phyloP scores from a whole-genome alignment of 1,140 invertebrate species.

The Pemphigus obesinymphae region DNA sequence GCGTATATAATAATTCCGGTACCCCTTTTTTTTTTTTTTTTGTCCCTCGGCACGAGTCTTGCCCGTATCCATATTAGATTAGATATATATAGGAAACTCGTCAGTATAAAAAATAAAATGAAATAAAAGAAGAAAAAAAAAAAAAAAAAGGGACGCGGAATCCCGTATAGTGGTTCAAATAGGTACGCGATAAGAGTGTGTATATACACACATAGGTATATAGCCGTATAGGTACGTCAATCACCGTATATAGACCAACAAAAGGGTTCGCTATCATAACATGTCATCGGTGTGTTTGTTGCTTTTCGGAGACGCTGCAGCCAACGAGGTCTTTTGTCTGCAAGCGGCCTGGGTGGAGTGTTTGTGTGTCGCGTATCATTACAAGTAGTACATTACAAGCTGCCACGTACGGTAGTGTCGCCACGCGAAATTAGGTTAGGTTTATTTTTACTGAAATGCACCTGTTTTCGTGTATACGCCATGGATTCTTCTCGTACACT shows the following conservation, averaged over 20 bases:
- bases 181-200: background rate
- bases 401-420: background rate
- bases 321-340: constrained; percentile 1
- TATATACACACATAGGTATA: background rate
- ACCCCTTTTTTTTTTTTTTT: constrained; percentile 1
- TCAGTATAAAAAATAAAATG: constrained; percentile 2
- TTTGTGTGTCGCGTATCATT: constrained; percentile 1
- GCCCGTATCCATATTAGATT: background rate
- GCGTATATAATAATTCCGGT: background rate
- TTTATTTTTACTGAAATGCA: constrained; percentile 26
- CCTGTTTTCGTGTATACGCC: background rate
- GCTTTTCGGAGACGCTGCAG: constrained; percentile 7
- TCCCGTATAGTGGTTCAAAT: too few species aligned
- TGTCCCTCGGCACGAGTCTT: constrained; percentile 5
- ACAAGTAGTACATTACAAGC: too few species aligned
- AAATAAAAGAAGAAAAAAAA: too few species aligned
- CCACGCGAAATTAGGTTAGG: constrained; percentile 35
- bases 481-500: background rate
- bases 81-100: background rate
- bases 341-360: background rate
- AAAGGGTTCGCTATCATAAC: constrained; percentile 41
- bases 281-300: constrained; percentile 40
- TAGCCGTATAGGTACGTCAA: background rate
- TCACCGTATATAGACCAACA: constrained; percentile 12
- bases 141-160: constrained; percentile 1